Percentiles rank a stretch among this genome's conserved stretches.
Evolutionary conservation across 2,113 vertebrate species (phyloP).

Genomic region (Leuciscus idus): DNA sequence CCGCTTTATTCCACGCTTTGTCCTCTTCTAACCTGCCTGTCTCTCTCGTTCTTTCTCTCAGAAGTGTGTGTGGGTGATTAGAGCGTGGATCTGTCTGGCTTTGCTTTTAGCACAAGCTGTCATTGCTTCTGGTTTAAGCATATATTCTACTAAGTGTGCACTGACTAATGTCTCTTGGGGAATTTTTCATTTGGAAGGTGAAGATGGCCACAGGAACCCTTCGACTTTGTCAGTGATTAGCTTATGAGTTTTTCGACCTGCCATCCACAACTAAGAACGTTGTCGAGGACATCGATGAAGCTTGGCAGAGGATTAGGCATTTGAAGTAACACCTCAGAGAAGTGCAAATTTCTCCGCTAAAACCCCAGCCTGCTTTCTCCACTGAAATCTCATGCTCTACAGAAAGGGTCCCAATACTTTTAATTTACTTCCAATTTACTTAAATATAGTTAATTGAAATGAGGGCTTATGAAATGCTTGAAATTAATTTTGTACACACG

Average conservation of each 20-base stretch:
- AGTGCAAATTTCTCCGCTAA: background rate
- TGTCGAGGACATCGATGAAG: constrained; percentile 17
- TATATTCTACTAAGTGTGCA: constrained; percentile 11
- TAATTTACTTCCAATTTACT: background rate
- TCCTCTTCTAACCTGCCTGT: constrained; percentile 22
- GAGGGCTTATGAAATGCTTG: too few species aligned
- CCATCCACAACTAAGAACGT: background rate
- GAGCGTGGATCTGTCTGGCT: background rate
- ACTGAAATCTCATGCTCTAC: background rate
- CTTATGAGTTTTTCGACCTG: background rate
- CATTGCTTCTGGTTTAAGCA: background rate
- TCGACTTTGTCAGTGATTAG: background rate
- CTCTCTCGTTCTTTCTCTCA: background rate
- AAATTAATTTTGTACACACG: too few species aligned
- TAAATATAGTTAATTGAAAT: background rate
- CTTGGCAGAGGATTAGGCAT: constrained; percentile 8
- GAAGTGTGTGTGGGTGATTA: constrained; percentile 27
- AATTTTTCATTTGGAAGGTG: background rate
- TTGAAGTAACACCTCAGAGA: constrained; percentile 10
- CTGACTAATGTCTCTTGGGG: background rate
- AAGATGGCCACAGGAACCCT: constrained; percentile 3
- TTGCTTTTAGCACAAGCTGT: constrained; percentile 12
- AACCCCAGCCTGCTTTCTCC: background rate
- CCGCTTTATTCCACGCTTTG: background rate
- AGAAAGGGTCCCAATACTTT: background rate